phyloP scores from a whole-genome alignment of 2,888 invertebrate species.

The Erebia epiphron region DNA sequence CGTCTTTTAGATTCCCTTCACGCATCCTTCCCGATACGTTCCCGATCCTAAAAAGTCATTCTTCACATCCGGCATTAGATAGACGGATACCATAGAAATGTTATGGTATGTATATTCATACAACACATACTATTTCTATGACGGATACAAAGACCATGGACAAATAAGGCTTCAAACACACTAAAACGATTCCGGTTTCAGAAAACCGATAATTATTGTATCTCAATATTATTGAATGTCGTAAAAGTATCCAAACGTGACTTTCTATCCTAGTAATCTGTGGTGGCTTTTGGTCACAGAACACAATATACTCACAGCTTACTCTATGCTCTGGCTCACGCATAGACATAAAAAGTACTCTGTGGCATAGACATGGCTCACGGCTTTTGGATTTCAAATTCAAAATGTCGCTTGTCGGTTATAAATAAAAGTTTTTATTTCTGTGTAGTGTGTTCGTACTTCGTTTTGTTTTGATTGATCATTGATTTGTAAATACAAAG shows the following conservation, averaged over 20 bases:
- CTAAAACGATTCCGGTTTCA: not conserved
- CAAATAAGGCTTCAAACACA: not conserved
- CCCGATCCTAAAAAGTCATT: too few relatives aligned
- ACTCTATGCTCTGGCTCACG: too few relatives aligned
- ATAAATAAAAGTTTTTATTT: constrained; percentile 15
- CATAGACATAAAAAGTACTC: too few relatives aligned
- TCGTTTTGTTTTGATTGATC: not conserved
- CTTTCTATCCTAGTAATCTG: too few relatives aligned
- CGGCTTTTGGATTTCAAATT: constrained; percentile 7
- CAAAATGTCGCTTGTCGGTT: constrained; percentile 28
- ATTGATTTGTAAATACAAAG: not conserved
- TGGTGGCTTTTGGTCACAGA: too few relatives aligned
- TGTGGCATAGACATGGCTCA: too few relatives aligned
- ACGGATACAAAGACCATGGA: not conserved
- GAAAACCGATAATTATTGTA: constrained; percentile 5
- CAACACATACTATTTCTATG: too few relatives aligned
- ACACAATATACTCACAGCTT: too few relatives aligned
- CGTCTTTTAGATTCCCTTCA: too few relatives aligned
- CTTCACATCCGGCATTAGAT: not conserved
- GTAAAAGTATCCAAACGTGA: not conserved
- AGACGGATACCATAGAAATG: too few relatives aligned
- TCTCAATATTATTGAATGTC: not conserved
- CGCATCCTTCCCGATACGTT: too few relatives aligned
- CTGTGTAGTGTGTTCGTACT: not conserved
- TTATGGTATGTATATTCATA: too few relatives aligned